phyloP scores from a whole-genome alignment of 2,888 invertebrate species.

The Caenorhabditis wallacei region DNA sequence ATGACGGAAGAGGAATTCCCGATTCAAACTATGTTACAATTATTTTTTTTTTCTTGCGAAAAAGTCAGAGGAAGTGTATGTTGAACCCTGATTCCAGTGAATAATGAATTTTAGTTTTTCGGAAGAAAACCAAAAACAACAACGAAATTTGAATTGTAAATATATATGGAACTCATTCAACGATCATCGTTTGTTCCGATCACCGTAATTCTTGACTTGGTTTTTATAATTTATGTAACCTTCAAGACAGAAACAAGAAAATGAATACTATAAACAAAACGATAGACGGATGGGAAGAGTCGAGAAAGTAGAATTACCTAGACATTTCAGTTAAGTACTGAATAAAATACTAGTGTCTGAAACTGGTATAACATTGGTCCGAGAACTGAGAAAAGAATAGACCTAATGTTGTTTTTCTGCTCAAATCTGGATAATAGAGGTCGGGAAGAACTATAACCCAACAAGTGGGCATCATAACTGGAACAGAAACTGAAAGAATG shows the following conservation, averaged over 20 bases:
- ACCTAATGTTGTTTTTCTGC: too few relatives aligned
- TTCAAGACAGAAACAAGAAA: not conserved
- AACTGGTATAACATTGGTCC: too few relatives aligned
- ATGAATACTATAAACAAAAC: not conserved
- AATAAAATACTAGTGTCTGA: too few relatives aligned
- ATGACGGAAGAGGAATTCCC: slow-evolving; percentile 13
- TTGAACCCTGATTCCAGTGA: not conserved
- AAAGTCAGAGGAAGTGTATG: not conserved
- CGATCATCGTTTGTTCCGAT: not conserved
- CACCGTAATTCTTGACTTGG: not conserved
- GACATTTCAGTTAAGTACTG: too few relatives aligned
- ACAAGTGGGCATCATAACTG: slow-evolving; percentile 15
- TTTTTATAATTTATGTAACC: not conserved
- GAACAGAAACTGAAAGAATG: slow-evolving; percentile 16
- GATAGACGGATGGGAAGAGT: too few relatives aligned
- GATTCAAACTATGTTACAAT: slow-evolving; percentile 20
- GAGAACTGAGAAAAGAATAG: too few relatives aligned
- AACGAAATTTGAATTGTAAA: slow-evolving; percentile 15
- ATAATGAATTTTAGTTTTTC: not conserved
- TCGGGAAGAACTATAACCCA: not conserved
- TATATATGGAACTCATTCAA: not conserved
- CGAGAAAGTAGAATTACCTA: too few relatives aligned
- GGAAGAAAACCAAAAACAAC: not conserved
- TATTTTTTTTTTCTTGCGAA: not conserved
- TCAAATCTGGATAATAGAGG: not conserved